Evolutionary conservation across 2,888 invertebrate species (phyloP), one percentile per base, ranked within the genome.

Genomic region (Cataglyphis cursor): DNA sequence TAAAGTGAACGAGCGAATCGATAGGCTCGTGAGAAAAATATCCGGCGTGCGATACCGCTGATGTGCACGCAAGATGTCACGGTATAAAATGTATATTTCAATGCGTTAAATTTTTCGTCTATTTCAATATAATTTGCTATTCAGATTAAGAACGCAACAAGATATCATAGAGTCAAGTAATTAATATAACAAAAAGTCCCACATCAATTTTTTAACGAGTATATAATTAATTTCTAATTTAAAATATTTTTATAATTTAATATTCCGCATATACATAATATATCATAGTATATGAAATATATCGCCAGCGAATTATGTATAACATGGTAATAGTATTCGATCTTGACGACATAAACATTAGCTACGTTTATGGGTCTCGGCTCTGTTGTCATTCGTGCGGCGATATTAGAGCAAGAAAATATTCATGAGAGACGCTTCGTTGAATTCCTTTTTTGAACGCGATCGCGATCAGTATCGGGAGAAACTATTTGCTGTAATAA

Each of bases 21-120:
- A 80, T 62, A 82, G 76, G 62, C 73, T 81, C 76, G 84, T 81
- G 81, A 81, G 80, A 87, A 85, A 87, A 80, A 65, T 88, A 85
- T 83, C 73, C 81, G 48, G 59, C 81, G 72, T 24, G 31, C 75
- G 75, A 82, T 57, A 35, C n/a, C 44, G 10, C n/a, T 18, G 70
- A 9, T 35, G 31, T 15, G 24, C 62, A 28, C 9, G 10, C 28
- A 48, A n/a, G 51, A 28, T 21, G 28, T 48, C 28, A n/a, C 24
- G 21, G 54, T 66, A 65, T 66, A 68, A 68, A 38, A 78, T n/a
- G 2, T 8, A 8, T 51, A 51, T 51, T 51, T 51, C 51, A 18
- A 48, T 48, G 15, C 51, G 2, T 8, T n/a, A 51, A 51, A n/a
- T 51, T 8, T 51, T 8, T 51, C 8, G n/a, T 8, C 8, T 8